Percentiles rank a stretch among this genome's conserved stretches.
Conservation (phyloP, 1,140 invertebrate species). For the Oncopeltus fasciatus region DNA sequence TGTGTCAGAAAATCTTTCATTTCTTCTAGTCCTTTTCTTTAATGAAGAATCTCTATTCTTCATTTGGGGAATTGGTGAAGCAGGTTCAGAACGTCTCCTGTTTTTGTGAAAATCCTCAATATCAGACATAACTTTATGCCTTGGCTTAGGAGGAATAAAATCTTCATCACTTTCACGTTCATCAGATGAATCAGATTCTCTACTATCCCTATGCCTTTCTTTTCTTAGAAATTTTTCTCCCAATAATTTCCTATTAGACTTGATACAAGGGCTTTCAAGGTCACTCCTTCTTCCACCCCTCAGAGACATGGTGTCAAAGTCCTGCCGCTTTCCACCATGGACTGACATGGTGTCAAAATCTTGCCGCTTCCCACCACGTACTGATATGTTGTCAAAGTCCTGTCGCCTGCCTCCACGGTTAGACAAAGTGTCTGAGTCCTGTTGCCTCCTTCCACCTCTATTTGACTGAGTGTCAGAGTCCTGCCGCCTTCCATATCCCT, state of each 20-base stretch:
- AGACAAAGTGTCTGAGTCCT: conserved; percentile 11
- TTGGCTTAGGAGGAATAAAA: not conserved
- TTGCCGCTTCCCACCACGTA: conserved; percentile 11
- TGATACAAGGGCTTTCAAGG: not conserved
- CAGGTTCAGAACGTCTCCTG: not conserved
- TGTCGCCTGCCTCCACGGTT: conserved; percentile 12
- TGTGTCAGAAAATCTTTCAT: conserved; percentile 17
- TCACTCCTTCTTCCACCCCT: conserved; percentile 9
- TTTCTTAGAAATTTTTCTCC: not conserved
- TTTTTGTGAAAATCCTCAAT: not conserved
- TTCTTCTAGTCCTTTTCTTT: not conserved
- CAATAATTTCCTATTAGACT: not conserved
- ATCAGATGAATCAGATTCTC: not conserved
- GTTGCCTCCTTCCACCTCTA: conserved; percentile 1
- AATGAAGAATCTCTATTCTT: not conserved
- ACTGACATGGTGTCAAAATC: conserved; percentile 6
- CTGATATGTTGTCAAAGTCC: conserved; percentile 12
- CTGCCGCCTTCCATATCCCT: conserved; percentile 3
- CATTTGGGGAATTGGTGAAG: not conserved
- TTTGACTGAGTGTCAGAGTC: conserved; percentile 8
- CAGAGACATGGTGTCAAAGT: conserved; percentile 17
- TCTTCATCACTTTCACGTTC: not conserved
- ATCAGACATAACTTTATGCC: conserved; percentile 15
- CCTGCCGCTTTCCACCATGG: conserved; percentile 3
- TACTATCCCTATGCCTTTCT: not conserved